Conservation (phyloP, 2,888 invertebrate species). For the Andrena chrysosceles region DNA sequence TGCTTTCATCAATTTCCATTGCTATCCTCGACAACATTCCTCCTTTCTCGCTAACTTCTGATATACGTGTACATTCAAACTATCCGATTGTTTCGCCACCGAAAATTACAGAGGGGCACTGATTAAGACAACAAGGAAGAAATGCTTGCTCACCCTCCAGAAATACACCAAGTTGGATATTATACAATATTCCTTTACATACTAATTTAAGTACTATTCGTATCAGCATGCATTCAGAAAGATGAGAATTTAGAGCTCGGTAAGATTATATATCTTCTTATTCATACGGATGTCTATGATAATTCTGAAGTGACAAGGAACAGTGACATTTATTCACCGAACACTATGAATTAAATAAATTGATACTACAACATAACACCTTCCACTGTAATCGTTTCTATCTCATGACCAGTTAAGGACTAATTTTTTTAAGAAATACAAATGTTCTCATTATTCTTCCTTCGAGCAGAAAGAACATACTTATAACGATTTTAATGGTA, state of each 20-base stretch:
- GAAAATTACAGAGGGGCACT: neutral
- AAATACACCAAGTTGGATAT: slow-evolving; percentile 28
- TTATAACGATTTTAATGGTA: neutral
- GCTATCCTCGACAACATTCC: slow-evolving; percentile 10
- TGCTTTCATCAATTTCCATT: slow-evolving; percentile 17
- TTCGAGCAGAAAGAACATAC: neutral
- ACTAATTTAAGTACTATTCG: neutral
- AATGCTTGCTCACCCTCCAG: neutral
- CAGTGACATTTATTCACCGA: too few relatives aligned
- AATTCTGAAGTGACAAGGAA: too few relatives aligned
- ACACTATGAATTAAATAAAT: too few relatives aligned
- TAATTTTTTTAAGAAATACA: too few relatives aligned
- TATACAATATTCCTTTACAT: neutral
- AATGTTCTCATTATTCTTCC: too few relatives aligned
- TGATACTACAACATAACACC: too few relatives aligned
- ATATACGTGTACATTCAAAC: slow-evolving; percentile 8
- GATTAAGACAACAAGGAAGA: slow-evolving; percentile 11
- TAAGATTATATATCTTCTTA: too few relatives aligned
- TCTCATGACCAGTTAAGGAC: too few relatives aligned
- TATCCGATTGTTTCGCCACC: slow-evolving; percentile 3
- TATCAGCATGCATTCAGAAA: neutral
- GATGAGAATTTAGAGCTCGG: neutral
- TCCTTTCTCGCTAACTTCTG: slow-evolving; percentile 2
- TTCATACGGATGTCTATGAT: too few relatives aligned
- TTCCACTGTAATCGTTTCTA: too few relatives aligned